phyloP scores from a whole-genome alignment of 2,888 invertebrate genomes.

The Nowickia ferox region DNA sequence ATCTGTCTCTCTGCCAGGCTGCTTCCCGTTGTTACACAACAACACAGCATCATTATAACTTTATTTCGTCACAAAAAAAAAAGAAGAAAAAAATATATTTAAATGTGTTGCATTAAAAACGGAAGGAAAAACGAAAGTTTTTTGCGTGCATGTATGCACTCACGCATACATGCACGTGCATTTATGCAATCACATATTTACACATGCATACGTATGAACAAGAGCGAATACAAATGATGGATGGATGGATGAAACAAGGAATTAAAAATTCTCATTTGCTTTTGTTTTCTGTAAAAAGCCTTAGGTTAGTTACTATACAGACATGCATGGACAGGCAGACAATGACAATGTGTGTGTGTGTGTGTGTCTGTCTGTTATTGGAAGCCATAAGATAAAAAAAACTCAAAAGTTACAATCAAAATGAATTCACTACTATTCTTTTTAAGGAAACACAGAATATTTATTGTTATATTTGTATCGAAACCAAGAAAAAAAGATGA shows the following conservation, averaged over 20 bases:
- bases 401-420: neutral
- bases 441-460: neutral
- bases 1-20: neutral
- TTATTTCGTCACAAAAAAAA: constrained; percentile 11
- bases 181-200: neutral
- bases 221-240: constrained; percentile 14
- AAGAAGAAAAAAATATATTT: neutral
- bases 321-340: constrained; percentile 23
- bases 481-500: neutral
- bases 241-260: constrained; percentile 38
- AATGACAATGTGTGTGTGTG: constrained; percentile 4
- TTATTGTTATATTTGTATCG: neutral
- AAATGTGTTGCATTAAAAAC: constrained; percentile 26
- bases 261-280: constrained; percentile 53
- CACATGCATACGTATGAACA: neutral
- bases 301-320: constrained; percentile 20
- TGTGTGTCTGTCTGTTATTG: neutral
- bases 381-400: neutral
- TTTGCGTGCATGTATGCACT: constrained; percentile 32
- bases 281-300: constrained; percentile 38
- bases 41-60: constrained; percentile 39
- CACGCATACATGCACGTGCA: constrained; percentile 4
- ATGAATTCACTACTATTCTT: neutral
- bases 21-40: neutral
- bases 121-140: constrained; percentile 20